phyloP scores from a whole-genome alignment of 2,888 invertebrate genomes.

The Hypselothyrea guttata region DNA sequence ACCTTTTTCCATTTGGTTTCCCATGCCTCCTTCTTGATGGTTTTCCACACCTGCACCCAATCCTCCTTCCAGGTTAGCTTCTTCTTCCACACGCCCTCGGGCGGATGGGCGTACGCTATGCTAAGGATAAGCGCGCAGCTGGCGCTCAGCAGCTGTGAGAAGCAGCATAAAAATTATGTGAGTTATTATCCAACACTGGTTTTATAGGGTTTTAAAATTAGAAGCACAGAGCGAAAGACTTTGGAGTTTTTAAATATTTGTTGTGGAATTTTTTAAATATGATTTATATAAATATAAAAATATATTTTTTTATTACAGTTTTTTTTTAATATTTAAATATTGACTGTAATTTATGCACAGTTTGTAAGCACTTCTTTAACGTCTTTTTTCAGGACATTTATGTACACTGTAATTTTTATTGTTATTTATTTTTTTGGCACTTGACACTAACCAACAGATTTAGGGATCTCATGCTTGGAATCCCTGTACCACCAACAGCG shows the following conservation, averaged over 20 bases:
- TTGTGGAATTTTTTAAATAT: too few species aligned
- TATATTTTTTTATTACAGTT: too few species aligned
- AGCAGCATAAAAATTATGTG: constrained; percentile 4
- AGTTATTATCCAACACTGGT: too few species aligned
- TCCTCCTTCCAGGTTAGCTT: constrained; percentile 92
- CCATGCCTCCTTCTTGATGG: constrained; percentile 88
- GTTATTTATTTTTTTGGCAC: constrained; percentile 3
- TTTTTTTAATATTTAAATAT: constrained; percentile 4
- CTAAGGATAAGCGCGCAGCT: constrained; percentile 79
- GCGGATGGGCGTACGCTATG: constrained; percentile 82
- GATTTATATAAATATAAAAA: too few species aligned
- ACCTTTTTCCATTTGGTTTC: constrained; percentile 90
- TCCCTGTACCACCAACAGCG: constrained; percentile 79
- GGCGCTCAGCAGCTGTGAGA: constrained; percentile 78
- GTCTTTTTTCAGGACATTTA: constrained; percentile 22
- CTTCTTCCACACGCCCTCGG: constrained; percentile 90
- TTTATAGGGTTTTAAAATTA: neutral
- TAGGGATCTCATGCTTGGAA: constrained; percentile 82
- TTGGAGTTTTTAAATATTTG: neutral
- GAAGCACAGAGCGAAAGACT: too few species aligned
- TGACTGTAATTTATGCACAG: neutral
- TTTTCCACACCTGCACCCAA: constrained; percentile 88
- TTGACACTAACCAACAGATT: constrained; percentile 81
- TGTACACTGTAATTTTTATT: constrained; percentile 9
- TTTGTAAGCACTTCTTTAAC: neutral